A percentile compares a stretch with the other conserved stretches of the same genome.
Conservation (phyloP, 2,888 invertebrate species). For the Aphrophora alni region DNA sequence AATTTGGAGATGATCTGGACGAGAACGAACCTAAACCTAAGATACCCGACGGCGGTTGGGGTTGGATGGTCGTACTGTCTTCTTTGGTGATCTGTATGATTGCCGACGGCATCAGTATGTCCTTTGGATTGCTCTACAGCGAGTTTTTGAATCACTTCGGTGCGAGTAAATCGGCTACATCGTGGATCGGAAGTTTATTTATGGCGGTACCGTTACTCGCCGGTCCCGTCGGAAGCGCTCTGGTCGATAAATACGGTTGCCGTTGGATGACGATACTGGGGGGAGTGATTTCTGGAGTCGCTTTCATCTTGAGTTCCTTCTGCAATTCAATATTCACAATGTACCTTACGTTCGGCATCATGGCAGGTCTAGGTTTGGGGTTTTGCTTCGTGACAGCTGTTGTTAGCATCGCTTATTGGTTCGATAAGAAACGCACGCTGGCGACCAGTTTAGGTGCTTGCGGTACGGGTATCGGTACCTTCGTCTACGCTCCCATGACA, state of each 20-base stretch:
- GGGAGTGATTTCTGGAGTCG: slow-evolving; percentile 73
- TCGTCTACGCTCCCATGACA: slow-evolving; percentile 85
- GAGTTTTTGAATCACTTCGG: slow-evolving; percentile 82
- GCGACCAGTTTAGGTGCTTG: slow-evolving; percentile 89
- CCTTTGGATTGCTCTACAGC: slow-evolving; percentile 88
- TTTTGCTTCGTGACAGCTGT: slow-evolving; percentile 89
- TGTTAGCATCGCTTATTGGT: slow-evolving; percentile 91
- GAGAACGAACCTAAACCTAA: slow-evolving; percentile 57
- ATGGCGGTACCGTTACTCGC: slow-evolving; percentile 86
- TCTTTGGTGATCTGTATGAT: slow-evolving; percentile 87
- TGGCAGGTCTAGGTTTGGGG: slow-evolving; percentile 84
- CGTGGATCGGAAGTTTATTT: slow-evolving; percentile 91
- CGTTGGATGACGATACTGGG: slow-evolving; percentile 76
- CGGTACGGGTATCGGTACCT: slow-evolving; percentile 81
- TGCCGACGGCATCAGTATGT: slow-evolving; percentile 92
- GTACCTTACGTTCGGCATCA: slow-evolving; percentile 84
- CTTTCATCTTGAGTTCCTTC: slow-evolving; percentile 74
- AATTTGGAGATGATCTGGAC: slow-evolving; percentile 30
- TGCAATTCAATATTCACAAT: slow-evolving; percentile 76
- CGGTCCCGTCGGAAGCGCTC: slow-evolving; percentile 82
- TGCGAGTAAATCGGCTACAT: slow-evolving; percentile 82
- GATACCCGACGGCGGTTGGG: slow-evolving; percentile 85
- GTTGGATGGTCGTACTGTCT: slow-evolving; percentile 88
- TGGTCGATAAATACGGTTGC: slow-evolving; percentile 88
- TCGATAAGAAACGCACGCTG: slow-evolving; percentile 84